Conservation (phyloP, 2,888 invertebrate species). For the Thera obeliscata region DNA sequence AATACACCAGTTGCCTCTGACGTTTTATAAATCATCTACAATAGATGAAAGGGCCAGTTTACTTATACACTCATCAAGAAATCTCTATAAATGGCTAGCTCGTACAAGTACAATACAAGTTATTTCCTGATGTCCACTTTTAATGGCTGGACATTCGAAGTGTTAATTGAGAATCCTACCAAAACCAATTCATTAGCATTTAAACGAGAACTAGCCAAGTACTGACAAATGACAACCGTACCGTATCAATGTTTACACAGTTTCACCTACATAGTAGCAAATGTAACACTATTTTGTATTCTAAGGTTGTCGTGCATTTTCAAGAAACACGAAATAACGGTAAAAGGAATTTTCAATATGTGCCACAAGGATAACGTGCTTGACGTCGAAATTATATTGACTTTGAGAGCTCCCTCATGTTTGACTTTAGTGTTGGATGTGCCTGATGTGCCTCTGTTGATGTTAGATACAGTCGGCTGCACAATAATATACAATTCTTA, state of each 20-base stretch:
- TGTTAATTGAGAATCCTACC: too few species aligned
- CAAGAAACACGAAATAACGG: slow-evolving; percentile 4
- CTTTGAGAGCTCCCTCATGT: background rate
- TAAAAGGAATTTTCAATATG: slow-evolving; percentile 26
- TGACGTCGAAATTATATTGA: slow-evolving; percentile 13
- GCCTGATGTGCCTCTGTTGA: background rate
- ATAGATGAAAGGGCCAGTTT: too few species aligned
- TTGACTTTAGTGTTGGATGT: background rate
- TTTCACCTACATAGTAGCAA: background rate
- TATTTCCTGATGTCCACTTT: too few species aligned
- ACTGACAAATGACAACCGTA: background rate
- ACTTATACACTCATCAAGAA: too few species aligned
- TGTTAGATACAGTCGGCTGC: too few species aligned
- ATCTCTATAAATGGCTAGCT: too few species aligned
- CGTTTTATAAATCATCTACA: too few species aligned
- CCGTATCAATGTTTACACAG: slow-evolving; percentile 3
- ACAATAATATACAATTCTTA: too few species aligned
- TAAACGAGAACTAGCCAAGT: slow-evolving; percentile 6
- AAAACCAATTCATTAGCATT: slow-evolving; percentile 9
- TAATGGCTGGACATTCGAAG: too few species aligned
- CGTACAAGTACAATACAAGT: too few species aligned
- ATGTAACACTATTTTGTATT: slow-evolving; percentile 1
- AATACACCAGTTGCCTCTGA: too few species aligned
- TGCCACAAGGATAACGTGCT: slow-evolving; percentile 13
- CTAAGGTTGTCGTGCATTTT: slow-evolving; percentile 11